Conservation (phyloP, 2,888 invertebrate species). For the Notodonta ziczac region DNA sequence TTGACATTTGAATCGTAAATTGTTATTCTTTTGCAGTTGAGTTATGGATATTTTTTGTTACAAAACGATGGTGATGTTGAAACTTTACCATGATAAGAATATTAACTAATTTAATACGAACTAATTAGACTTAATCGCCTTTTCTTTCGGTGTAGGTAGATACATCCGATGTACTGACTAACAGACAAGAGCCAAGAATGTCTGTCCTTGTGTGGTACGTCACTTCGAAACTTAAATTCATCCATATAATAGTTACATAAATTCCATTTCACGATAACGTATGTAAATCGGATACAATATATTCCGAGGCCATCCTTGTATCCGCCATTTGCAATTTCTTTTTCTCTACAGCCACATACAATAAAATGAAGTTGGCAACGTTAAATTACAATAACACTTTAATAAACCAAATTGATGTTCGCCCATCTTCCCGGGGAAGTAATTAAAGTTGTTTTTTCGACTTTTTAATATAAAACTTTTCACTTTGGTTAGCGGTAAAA, state of each 20-base stretch:
- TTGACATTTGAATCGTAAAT: not conserved
- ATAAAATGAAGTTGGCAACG: conserved; percentile 36
- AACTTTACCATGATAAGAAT: no score
- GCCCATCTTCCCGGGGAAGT: conserved; percentile 50
- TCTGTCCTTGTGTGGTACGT: not conserved
- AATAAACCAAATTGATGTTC: conserved; percentile 65
- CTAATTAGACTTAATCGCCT: no score
- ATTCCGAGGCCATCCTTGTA: conserved; percentile 6
- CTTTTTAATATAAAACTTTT: conserved; percentile 77
- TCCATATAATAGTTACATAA: conserved; percentile 3
- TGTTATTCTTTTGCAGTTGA: not conserved
- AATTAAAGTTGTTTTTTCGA: conserved; percentile 75
- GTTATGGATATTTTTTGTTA: not conserved
- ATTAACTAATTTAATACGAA: no score
- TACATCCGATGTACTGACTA: no score
- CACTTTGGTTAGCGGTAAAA: conserved; percentile 50
- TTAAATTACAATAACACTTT: conserved; percentile 63
- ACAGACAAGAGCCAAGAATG: not conserved
- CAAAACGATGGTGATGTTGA: no score
- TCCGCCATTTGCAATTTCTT: conserved; percentile 7
- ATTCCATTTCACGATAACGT: conserved; percentile 2
- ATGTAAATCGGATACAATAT: conserved; percentile 3
- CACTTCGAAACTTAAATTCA: not conserved
- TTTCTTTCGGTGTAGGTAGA: no score
- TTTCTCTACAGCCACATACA: conserved; percentile 14